Base-by-base conservation (phyloP, 2,888 invertebrate genomes). In the Acleris cristana region DNA sequence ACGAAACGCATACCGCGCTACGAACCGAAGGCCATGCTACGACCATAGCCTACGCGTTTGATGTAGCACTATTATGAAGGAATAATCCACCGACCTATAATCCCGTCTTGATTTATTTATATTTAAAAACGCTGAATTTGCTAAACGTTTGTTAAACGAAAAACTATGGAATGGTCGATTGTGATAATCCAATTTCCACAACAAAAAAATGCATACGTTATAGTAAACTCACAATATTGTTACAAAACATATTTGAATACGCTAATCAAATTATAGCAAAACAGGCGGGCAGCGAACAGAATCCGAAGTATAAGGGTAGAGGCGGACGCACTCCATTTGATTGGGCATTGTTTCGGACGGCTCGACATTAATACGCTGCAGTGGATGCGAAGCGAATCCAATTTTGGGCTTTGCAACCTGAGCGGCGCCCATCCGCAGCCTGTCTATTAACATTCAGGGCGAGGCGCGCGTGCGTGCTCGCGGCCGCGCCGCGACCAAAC, bases 271-370 rank as follows among this genome's bases (percentile, higher is more conserved):
- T 64, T 64, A 58, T 69, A 70, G 59, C 60, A 69, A 67, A 59
- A 70, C 40, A 65, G 68, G 65, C 56, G 64, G 70, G 30, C 58
- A 70, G 73, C 70, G 74, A 71, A 71, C 72, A 74, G 71, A 72
- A 70, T 70, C 34, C 55, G 66, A 69, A 56, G 65, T 63, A 48
- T 64, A 56, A 59, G 62, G 60, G 48, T 60, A 64, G 54, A 64
- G 34, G 66, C 54, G 58, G 52, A 74, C 73, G 79, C 81, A 83
- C 80, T 81, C 74, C 77, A 80, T 85, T 85, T 90, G 87, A 90
- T 91, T 89, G 89, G 82, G 80, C 79, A 90, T 89, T 90, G 90
- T 92, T 90, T 88, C 78, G 77, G 72, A 68, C 70, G 70, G 72
- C 73, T 70, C 72, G 73, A 71, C 77, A 79, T 80, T 87, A 86